These are phyloP conservation scores for Cheilosia pagana DNA, from an alignment of 2,888 invertebrate species.

Conservation along the genomic window DNA sequence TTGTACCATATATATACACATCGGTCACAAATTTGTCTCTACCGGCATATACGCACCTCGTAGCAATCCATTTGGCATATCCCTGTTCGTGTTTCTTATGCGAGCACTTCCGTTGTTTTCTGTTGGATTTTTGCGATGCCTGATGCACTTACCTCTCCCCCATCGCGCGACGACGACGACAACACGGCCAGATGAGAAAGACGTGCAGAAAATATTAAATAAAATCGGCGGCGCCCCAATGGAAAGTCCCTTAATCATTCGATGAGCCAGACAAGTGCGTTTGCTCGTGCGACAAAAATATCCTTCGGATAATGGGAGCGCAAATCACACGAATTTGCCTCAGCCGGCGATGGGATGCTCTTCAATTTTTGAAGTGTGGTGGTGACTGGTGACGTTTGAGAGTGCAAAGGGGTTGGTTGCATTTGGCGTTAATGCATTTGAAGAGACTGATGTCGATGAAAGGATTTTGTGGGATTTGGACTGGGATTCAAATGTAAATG, in stretches of 20 bases:
- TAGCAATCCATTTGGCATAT: slow-evolving; percentile 54
- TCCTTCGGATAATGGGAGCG: slow-evolving; percentile 54
- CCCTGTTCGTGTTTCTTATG: slow-evolving; percentile 9
- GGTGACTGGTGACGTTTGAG: slow-evolving; percentile 6
- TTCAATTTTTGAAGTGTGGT: slow-evolving; percentile 61
- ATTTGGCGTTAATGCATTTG: slow-evolving; percentile 67
- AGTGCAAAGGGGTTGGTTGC: slow-evolving; percentile 44
- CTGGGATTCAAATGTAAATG: slow-evolving; percentile 12
- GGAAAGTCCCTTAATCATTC: slow-evolving; percentile 53
- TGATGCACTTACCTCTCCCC: slow-evolving; percentile 52
- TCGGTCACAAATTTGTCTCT: slow-evolving; percentile 45
- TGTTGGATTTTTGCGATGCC: not conserved
- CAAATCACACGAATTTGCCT: slow-evolving; percentile 30
- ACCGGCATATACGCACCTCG: slow-evolving; percentile 49
- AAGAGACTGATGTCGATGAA: slow-evolving; percentile 42
- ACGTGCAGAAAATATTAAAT: slow-evolving; percentile 69
- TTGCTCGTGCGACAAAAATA: slow-evolving; percentile 72
- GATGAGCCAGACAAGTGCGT: slow-evolving; percentile 73
- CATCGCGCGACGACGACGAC: not conserved
- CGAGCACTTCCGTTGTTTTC: slow-evolving; percentile 43
- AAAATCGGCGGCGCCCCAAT: slow-evolving; percentile 24
- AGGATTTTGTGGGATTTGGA: slow-evolving; percentile 7
- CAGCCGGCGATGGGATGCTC: slow-evolving; percentile 40
- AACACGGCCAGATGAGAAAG: slow-evolving; percentile 39
- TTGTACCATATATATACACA: slow-evolving; percentile 28